Evolutionary conservation across 2,113 vertebrate species (phyloP), one percentile per base, ranked within the genome.

Genomic region (Tetraodon nigroviridis): DNA sequence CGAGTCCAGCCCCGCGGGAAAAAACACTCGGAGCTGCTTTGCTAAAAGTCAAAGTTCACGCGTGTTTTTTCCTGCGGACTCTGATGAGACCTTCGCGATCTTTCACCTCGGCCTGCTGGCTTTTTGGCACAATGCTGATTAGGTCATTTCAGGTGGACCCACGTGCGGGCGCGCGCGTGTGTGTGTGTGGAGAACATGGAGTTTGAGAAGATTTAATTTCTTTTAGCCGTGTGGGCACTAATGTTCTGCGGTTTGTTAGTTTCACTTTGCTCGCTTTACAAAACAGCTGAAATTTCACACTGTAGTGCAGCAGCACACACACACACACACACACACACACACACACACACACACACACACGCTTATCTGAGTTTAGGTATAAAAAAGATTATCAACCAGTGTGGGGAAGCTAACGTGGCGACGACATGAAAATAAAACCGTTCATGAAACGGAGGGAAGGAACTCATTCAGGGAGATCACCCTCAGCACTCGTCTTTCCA

Each of bases 231-330:
- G 79, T 82, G 80, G 81, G 84, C 71, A 73, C 60, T 12, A 7
- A 14, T 78, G 58, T 22, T 58, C 66, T 84, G 82, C 74, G 85
- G 81, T 85, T 81, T 77, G 41, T 55, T 64, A 73, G 71, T 77
- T 80, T 83, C 72, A 80, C 68, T 74, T 54, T 55, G 59, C 55
- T 69, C 61, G 5, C 22, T 69, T 45, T 17, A 70, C 22, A 75
- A 73, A 67, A 69, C 47, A 67, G 53, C 66, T 77, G 64, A 73
- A 71, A 61, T 56, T 75, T 80, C 70, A 66, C 71, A 27, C 24
- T 27, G 5, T 6, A 27, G 3, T 27, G 5, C 5, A 27, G 24
- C 3, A 6, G n/a, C 44, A 45, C 44, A 46, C 44, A 16, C 44
- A 6, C 44, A 11, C 42, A 45, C 42, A 16, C 44, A 5, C 44